Conservation (phyloP, 2,888 invertebrate species). For the Lepetodrilus schrolli region DNA sequence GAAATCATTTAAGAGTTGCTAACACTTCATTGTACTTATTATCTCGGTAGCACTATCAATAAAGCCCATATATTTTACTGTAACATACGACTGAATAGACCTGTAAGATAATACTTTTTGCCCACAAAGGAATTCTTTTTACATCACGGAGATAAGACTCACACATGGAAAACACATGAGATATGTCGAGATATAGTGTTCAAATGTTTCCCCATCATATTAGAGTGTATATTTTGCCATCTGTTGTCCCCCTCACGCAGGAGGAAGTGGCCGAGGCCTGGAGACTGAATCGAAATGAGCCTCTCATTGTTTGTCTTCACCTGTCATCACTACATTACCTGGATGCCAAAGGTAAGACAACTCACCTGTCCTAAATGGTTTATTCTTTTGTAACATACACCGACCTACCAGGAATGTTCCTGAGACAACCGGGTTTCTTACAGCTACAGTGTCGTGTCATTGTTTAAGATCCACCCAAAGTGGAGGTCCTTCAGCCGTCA, state of each 20-base stretch:
- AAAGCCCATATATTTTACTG: no score
- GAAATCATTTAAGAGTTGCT: background rate
- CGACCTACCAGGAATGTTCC: background rate
- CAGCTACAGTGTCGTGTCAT: no score
- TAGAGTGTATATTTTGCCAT: background rate
- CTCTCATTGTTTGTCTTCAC: slow-evolving; percentile 59
- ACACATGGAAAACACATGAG: background rate
- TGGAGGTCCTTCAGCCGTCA: slow-evolving; percentile 66
- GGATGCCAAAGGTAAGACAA: slow-evolving; percentile 49
- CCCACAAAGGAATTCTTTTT: no score
- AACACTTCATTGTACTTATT: background rate
- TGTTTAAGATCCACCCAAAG: slow-evolving; percentile 56
- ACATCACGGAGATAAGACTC: no score
- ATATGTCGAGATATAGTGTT: background rate
- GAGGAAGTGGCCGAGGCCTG: slow-evolving; percentile 63
- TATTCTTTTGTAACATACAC: background rate
- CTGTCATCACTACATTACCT: slow-evolving; percentile 60
- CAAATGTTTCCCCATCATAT: background rate
- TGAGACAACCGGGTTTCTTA: no score
- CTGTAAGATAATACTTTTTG: no score
- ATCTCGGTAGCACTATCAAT: background rate
- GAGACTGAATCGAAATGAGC: slow-evolving; percentile 58
- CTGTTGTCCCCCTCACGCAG: slow-evolving; percentile 40
- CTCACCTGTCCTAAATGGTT: no score
- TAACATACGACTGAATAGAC: no score